Conservation (phyloP, 30 jellyfish, hydroid and myxozoan genomes). For the Pseudorhiza aurosa region DNA sequence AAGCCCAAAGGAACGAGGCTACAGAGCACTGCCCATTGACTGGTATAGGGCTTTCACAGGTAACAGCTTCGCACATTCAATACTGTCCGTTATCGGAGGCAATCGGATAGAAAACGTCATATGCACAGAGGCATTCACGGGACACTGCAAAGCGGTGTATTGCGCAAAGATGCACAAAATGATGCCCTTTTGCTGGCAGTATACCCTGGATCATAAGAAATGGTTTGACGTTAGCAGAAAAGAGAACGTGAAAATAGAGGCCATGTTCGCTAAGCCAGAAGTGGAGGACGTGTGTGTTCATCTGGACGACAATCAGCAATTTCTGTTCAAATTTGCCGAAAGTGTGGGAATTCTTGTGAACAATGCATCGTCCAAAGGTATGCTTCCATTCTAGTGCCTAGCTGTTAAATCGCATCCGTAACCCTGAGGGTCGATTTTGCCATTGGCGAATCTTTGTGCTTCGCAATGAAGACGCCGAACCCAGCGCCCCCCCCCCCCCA, state of each 20-base stretch:
- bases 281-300: constrained; percentile 1
- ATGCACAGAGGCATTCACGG: constrained; percentile 7
- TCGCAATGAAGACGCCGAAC: too few relatives aligned
- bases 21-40: constrained; percentile 24
- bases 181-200: constrained; percentile 55
- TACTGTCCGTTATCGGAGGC: constrained; percentile 12
- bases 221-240: constrained; percentile 27
- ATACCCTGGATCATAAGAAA: background rate
- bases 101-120: background rate
- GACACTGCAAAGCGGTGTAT: background rate
- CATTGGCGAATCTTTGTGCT: too few relatives aligned
- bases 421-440: too few relatives aligned
- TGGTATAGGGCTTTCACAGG: background rate
- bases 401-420: too few relatives aligned
- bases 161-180: constrained; percentile 25
- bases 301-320: constrained; percentile 1
- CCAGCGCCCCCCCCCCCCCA: too few relatives aligned
- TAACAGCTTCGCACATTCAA: background rate
- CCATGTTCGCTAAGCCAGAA: constrained; percentile 12
- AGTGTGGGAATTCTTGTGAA: constrained; percentile 20
- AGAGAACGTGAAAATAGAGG: constrained; percentile 45
- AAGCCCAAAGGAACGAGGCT: background rate
- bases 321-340: constrained; percentile 16
- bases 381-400: too few relatives aligned
- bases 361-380: too few relatives aligned